Evolutionary conservation across 2,113 vertebrate genomes (phyloP).

Genomic region (Acanthochromis polyacanthus): DNA sequence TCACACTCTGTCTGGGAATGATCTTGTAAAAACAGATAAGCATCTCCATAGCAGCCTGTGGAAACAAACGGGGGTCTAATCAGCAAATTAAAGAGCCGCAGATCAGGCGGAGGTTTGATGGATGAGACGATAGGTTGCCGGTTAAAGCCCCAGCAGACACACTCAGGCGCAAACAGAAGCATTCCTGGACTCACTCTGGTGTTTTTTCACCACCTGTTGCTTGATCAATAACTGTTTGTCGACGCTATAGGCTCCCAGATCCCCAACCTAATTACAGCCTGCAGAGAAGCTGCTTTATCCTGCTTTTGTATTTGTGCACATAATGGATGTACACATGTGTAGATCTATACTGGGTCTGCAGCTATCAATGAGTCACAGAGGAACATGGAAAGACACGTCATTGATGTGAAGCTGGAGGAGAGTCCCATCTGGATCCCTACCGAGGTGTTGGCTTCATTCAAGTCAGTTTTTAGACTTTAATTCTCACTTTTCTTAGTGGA

Average conservation of each 20-base stretch:
- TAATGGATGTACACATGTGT: neutral
- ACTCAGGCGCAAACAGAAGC: neutral
- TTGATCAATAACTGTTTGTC: conserved; percentile 57
- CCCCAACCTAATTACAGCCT: conserved; percentile 33
- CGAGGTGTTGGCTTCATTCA: too few species aligned
- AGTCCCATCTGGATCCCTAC: too few species aligned
- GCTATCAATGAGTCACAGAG: conserved; percentile 34
- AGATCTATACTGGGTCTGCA: conserved; percentile 20
- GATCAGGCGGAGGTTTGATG: conserved; percentile 16
- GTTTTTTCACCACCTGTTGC: conserved; percentile 38
- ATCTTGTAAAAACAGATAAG: conserved; percentile 34
- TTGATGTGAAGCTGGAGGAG: conserved; percentile 42
- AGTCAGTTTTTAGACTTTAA: too few species aligned
- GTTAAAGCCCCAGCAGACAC: neutral
- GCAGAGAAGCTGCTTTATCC: neutral
- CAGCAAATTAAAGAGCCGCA: conserved; percentile 54
- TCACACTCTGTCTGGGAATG: conserved; percentile 10
- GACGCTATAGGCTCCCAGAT: conserved; percentile 31
- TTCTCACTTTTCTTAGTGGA: too few species aligned
- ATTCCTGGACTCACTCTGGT: neutral
- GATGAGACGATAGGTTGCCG: conserved; percentile 37
- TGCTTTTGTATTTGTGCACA: neutral
- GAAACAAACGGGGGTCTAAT: conserved; percentile 37
- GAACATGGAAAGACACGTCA: conserved; percentile 59
- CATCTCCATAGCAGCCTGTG: conserved; percentile 31